Percentiles rank a stretch among this genome's conserved stretches.
Evolutionary conservation across 1,140 invertebrate genomes (phyloP).

Genomic region (Rhagoletis pomonella): DNA sequence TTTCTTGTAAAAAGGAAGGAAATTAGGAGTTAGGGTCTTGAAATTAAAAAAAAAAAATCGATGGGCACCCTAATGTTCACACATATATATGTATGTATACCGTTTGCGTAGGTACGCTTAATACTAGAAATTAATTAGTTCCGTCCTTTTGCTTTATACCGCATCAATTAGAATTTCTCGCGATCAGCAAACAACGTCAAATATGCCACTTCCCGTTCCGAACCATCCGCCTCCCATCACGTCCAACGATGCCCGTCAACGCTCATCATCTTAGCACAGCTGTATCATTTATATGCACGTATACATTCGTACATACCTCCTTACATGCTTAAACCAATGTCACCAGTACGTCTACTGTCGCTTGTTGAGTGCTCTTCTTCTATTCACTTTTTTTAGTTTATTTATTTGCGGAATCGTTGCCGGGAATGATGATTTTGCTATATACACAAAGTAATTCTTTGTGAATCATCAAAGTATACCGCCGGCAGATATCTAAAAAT

Average conservation of each 20-base stretch:
- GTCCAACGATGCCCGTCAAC: not conserved
- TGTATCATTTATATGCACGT: not conserved
- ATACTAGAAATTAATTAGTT: conserved; percentile 32
- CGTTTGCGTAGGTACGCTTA: not conserved
- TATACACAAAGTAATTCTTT: conserved; percentile 47
- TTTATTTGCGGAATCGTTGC: conserved; percentile 40
- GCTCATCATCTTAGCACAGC: conserved; percentile 11
- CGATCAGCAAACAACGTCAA: conserved; percentile 22
- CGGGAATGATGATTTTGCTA: conserved; percentile 31
- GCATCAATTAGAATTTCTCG: conserved; percentile 35
- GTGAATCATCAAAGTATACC: conserved; percentile 27
- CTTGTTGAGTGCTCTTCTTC: conserved; percentile 27
- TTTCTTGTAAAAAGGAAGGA: no score
- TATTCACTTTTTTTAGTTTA: not conserved
- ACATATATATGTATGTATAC: no score
- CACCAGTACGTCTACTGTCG: conserved; percentile 35
- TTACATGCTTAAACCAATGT: conserved; percentile 18
- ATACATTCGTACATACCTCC: not conserved
- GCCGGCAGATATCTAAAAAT: conserved; percentile 37
- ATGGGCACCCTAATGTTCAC: no score
- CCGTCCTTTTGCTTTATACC: conserved; percentile 6
- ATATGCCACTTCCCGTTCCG: not conserved
- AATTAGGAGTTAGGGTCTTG: no score
- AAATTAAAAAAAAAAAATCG: no score
- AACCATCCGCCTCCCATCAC: not conserved